Base-by-base conservation (phyloP, 2,888 invertebrate species). In the Arenicola marina region DNA sequence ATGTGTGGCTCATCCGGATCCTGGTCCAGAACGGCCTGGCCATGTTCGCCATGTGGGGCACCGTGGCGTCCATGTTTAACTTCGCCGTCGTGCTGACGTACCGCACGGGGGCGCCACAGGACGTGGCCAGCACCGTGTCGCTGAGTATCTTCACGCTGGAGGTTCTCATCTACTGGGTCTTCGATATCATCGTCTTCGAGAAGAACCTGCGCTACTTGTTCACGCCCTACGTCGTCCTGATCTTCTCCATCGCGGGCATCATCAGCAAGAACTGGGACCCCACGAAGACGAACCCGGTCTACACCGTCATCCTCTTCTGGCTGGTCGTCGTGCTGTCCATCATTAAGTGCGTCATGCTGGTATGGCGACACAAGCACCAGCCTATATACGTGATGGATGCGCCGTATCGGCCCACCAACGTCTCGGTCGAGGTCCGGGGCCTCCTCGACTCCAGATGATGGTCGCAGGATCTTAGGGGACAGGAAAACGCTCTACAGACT, bases 21-120 rank as follows among this genome's bases (percentile, higher is more conserved):
- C 61, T 80, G n/a, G 73, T 79, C 1, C 77, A 78, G 32, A 80
- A 80, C 61, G 79, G 78, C 1, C 62, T 80, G 15, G 75, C 72
- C n/a, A 74, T 80, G 59, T 78, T 78, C 57, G 77, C 76, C 3
- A 73, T 76, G 0, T 80, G 79, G 79, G 71, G 71, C 11, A 77
- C 76, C 1, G 69, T 80, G 3, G 80, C 79, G 1, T 71, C 77
- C 2, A 69, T 78, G 21, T 68, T 79, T 24, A 80, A 79, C 67
- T 63, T 79, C 7, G 73, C 74, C 21, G 72, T 77, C 33, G 76
- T 78, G 2, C 63, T 79, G 21, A 67, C 71, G n/a, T 67, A 65
- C 48, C 59, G 67, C 18, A 69, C 69, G 4, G 69, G 69, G 2
- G 62, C 68, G 18, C 44, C 43, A 1, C 59, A 45, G 21, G 62